Percentiles rank a stretch among this genome's conserved stretches.
These are phyloP conservation scores for Colletes collaris DNA, from an alignment of 2,888 invertebrate species.

Conservation along the genomic window DNA sequence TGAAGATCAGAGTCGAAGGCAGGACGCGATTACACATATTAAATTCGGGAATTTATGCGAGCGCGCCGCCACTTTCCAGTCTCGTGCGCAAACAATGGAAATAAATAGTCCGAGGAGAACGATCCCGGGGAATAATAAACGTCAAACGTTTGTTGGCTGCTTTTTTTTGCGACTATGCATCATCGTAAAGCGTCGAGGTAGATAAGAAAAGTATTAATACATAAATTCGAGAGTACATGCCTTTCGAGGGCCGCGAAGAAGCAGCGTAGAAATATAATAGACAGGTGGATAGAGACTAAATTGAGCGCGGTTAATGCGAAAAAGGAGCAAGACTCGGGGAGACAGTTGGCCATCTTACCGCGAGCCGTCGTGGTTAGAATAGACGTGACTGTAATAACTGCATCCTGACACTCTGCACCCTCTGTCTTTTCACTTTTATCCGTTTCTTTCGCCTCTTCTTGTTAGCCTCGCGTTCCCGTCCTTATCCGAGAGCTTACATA, in stretches of 20 bases:
- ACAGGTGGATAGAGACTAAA: conserved; percentile 56
- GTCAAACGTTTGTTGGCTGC: neutral
- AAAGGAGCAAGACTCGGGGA: conserved; percentile 62
- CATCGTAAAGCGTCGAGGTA: neutral
- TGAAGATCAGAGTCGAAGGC: conserved; percentile 26
- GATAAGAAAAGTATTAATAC: neutral
- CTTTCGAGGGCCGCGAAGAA: neutral
- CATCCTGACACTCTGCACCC: conserved; percentile 52
- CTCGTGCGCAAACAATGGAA: neutral
- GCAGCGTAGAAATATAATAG: conserved; percentile 17
- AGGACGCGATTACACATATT: conserved; percentile 28
- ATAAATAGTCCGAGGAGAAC: neutral
- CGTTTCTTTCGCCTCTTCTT: conserved; percentile 13
- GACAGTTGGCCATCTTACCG: conserved; percentile 60
- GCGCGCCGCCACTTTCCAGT: neutral
- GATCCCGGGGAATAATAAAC: neutral
- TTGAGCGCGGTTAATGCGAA: conserved; percentile 72
- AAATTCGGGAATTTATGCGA: conserved; percentile 35
- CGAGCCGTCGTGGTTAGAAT: conserved; percentile 61
- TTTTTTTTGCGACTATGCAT: neutral
- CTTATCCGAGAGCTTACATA: conserved; percentile 6
- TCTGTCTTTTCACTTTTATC: conserved; percentile 57
- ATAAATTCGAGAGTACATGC: neutral
- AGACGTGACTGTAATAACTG: conserved; percentile 76
- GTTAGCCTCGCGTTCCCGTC: conserved; percentile 1